Evolutionary conservation across 2,113 vertebrate species (phyloP), one percentile per base, ranked within the genome.

Genomic region (Anoura caudifer): DNA sequence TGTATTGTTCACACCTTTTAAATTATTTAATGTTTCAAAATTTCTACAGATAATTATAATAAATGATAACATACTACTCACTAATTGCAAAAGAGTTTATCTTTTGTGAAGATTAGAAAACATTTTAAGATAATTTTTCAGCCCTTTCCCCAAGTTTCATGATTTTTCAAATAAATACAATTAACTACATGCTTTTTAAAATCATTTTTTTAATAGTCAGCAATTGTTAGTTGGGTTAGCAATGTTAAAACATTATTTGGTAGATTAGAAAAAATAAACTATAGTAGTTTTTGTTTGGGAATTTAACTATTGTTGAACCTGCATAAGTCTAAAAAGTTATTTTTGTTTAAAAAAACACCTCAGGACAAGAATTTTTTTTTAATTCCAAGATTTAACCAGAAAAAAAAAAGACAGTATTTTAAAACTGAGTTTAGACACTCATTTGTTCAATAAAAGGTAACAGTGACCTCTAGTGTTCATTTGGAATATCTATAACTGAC

Each of bases 381-480:
- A 56, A 84, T n/a, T 17, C 22, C 17, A 77, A 84, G 43, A 67
- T 79, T 91, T 80, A 93, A 56, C 41, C 2, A 28, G 14, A 11
- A 43, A 52, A 31, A 65, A 50, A 43, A 52, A 43, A 33, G 36
- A 17, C 15, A 63, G n/a, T 36, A 41, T 70, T 73, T 41, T 38
- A 45, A 70, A 82, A 52, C 4, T 63, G 38, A 76, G 8, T 84
- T 95, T 69, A 86, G 38, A 50, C 1, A 2, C 15, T 86, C 15
- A 24, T 85, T 90, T 45, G 33, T 63, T 92, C 54, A 97, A 82
- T 90, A 79, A 85, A 92, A 90, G 80, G n/a, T 75, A 85, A 54
- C 81, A 56, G 84, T 97, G 96, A 90, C 97, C 95, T 81, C 97
- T 97, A 91, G 95, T 93, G 96, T 73, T 94, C 59, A 81, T 45